Base-by-base conservation (phyloP, 2,113 vertebrate genomes). In the Manacus vitellinus region DNA sequence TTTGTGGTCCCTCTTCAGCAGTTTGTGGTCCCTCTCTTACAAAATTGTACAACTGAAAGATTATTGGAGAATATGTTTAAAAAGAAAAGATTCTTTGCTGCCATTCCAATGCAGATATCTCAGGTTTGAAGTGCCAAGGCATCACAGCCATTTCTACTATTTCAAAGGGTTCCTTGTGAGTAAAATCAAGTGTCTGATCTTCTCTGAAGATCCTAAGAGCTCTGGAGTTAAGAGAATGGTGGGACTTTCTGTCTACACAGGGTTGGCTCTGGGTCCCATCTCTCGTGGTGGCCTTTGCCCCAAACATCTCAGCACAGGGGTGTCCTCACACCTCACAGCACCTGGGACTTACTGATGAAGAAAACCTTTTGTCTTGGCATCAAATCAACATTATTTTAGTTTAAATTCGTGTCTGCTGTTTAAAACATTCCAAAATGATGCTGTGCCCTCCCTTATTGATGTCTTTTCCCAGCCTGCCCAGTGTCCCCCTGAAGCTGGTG, bases 281-380 rank as follows among this genome's bases (percentile, higher is more conserved):
- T 31, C 27, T 56, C 10, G 2, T n/a, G 37, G 8, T 91, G 58
- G 21, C 16, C 39, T 68, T 61, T 20, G 22, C 43, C 43, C 46
- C 5, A 3, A 2, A 7, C 5, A 7, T 30, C 10, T 39, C 14
- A 17, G 58, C 31, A 19, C 66, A 15, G 10, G 2, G 5, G 0
- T 7, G 27, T 25, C 58, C 62, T 6, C 22, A 2, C 30, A 3
- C n/a, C 27, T n/a, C 4, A 5, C 73, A 58, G 78, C 51, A 12
- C 20, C 55, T 47, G 41, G 25, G 43, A 4, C 63, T 76, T 62
- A 41, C 41, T 70, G 9, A 35, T 19, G 25, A 27, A 10, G 27
- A 33, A 31, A 24, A 10, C 16, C 19, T n/a, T 24, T 33, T 61
- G 5, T 37, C 56, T 55, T 52, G 80, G 21, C 59, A 4, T 33